Base-by-base conservation (phyloP, 2,888 invertebrate species). In the Ametastegia equiseti region DNA sequence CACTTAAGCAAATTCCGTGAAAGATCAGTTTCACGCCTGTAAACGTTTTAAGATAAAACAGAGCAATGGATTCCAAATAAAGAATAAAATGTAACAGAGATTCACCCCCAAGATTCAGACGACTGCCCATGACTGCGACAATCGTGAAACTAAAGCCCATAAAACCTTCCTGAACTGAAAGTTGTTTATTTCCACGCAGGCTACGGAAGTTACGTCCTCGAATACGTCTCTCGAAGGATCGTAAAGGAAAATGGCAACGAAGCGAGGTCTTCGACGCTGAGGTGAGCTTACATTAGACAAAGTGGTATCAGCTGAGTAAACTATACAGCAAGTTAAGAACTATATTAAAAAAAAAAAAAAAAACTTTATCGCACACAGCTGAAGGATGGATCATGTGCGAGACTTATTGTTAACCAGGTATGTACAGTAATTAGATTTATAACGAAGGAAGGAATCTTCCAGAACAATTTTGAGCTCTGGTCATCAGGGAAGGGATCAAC, bases 111-210 rank as follows among this genome's bases (percentile, higher is more conserved):
- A 30, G 50, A 50, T 75, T 54, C n/a, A 50, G 33, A 23, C 33
- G 23, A 45, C 54, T 50, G 75, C 75, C 54, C 75, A 19, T 36
- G 75, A 36, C 75, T 50, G 36, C 27, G 75, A 75, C 50, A 75
- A 33, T 30, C 33, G 50, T 54, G 54, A 33, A 75, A 19, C 75
- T 11, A 45, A 54, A 71, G n/a, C 45, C 45, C 75, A 33, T 33
- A 27, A 75, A 75, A 50, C 13, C 33, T 45, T 54, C 27, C n/a
- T 23, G 33, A 54, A 54, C 75, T 36, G 54, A 75, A 75, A 75
- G 54, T 50, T 75, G 75, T 54, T 75, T 54, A 75, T 75, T 54
- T 75, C 36, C 15, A 75, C 75, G 33, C 75, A 75, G 54, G 75
- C 54, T 54, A 75, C 54, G 36, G 54, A 36, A 54, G 54, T 75